Evolutionary conservation across 2,888 invertebrate genomes (phyloP), one percentile per base, ranked within the genome.

Genomic region (Priocnemis perturbator): DNA sequence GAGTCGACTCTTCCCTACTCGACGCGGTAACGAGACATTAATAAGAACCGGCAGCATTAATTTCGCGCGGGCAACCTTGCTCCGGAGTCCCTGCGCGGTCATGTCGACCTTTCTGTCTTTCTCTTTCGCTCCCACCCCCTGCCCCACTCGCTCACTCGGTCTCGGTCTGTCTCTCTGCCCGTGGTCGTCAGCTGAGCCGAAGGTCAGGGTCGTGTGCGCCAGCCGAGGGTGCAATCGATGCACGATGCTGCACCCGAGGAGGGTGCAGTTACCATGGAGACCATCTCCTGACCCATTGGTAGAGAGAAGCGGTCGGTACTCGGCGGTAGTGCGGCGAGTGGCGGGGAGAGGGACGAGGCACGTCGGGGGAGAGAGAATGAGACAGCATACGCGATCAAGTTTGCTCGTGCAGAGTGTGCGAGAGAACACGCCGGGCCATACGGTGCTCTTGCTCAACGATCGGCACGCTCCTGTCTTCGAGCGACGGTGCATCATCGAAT

Each of bases 231-330:
- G 81, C 81, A 86, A 86, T 85, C 85, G 85, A 86, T 86, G 84
- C 79, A 76, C 76, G 74, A 72, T 73, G 62, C 69, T 71, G 71
- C 65, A 67, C 76, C 73, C 74, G 30, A 75, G 65, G 62, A 57
- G 62, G 47, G 67, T 76, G 76, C 82, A 80, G 85, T 86, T 79
- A 76, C 86, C 81, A 85, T 86, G 82, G 83, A 57, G 81, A 87
- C 86, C 77, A 79, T 77, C 74, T 85, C 83, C 78, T 86, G 83
- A 85, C 85, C 86, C 83, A 85, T 81, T 84, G 78, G 71, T 67
- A 76, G 68, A 65, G 67, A 55, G 63, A 55, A 55, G 1, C 37
- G 37, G n/a, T n/a, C n/a, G n/a, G n/a, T n/a, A n/a, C n/a, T 11
- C 37, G 37, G 37, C 11, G 14, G 37, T 37, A 9, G 37, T 9